These are phyloP conservation scores for Patella caerulea DNA, from an alignment of 2,888 invertebrate genomes.

Conservation along the genomic window DNA sequence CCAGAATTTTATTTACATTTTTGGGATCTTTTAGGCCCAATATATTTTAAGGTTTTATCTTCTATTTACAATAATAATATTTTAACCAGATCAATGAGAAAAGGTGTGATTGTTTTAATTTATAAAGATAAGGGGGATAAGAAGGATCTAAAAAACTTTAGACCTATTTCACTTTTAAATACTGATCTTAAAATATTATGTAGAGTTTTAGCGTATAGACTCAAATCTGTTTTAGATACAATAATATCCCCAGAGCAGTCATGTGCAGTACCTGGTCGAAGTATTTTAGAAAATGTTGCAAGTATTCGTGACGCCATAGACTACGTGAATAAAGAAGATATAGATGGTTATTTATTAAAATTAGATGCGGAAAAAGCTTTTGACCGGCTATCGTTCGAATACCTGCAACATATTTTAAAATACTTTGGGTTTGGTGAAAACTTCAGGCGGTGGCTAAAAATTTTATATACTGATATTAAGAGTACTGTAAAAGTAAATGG, in stretches of 20 bases:
- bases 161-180: slow-evolving; percentile 46
- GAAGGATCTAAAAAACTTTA: slow-evolving; percentile 36
- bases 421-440: slow-evolving; percentile 9
- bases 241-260: slow-evolving; percentile 42
- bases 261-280: slow-evolving; percentile 39
- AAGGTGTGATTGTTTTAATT: slow-evolving; percentile 27
- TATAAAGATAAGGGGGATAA: slow-evolving; percentile 38
- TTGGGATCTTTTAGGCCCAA: too few species aligned
- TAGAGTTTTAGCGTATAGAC: slow-evolving; percentile 36
- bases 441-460: slow-evolving; percentile 10
- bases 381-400: slow-evolving; percentile 41
- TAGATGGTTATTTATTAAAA: slow-evolving; percentile 35
- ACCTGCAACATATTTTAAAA: slow-evolving; percentile 28
- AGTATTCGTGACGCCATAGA: slow-evolving; percentile 36
- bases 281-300: slow-evolving; percentile 45
- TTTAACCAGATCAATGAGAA: slow-evolving; percentile 26
- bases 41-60: too few species aligned
- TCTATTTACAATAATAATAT: slow-evolving; percentile 9
- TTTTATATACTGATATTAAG: slow-evolving; percentile 19
- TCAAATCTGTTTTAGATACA: slow-evolving; percentile 30
- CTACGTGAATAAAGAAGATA: slow-evolving; percentile 39
- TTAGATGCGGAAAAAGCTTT: slow-evolving; percentile 50
- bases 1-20: too few species aligned
- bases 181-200: slow-evolving; percentile 44
- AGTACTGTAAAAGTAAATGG: slow-evolving; percentile 40